A percentile compares a stretch with the other conserved stretches of the same genome.
These are phyloP conservation scores for Lucinisca nassula DNA, from an alignment of 2,888 invertebrate genomes.

Conservation along the genomic window DNA sequence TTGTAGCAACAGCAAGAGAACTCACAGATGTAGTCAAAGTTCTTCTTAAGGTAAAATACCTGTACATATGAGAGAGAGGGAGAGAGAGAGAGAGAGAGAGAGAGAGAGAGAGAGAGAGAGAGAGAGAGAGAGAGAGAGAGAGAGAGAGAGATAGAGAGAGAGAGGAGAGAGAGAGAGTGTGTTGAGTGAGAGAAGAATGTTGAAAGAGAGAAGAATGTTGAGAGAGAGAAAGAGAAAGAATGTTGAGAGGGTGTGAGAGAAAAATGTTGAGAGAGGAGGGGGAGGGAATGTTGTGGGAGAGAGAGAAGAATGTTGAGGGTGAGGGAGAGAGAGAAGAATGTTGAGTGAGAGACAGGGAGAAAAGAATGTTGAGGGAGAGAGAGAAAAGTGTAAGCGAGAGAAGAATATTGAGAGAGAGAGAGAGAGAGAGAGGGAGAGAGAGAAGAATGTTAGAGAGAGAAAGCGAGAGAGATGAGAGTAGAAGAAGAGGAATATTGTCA, in stretches of 20 bases:
- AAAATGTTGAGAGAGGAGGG: background rate
- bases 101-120: background rate
- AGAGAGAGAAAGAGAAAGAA: too few relatives aligned
- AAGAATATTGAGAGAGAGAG: background rate
- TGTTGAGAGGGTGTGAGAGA: too few relatives aligned
- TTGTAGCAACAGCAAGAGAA: slow-evolving; percentile 80
- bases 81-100: background rate
- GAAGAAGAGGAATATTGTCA: background rate
- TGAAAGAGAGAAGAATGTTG: too few relatives aligned
- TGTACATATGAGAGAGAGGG: background rate
- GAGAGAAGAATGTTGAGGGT: background rate
- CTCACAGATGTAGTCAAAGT: slow-evolving; percentile 74
- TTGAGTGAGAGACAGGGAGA: background rate
- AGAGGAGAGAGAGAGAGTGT: too few relatives aligned
- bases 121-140: too few relatives aligned
- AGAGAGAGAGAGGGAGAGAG: background rate
- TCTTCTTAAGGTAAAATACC: slow-evolving; percentile 73
- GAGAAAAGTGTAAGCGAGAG: background rate
- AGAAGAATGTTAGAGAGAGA: background rate
- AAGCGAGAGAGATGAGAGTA: background rate
- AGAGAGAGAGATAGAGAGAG: too few relatives aligned
- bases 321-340: background rate
- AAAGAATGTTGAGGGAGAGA: background rate
- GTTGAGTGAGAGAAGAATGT: too few relatives aligned
- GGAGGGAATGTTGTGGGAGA: background rate